These are phyloP conservation scores for Dendronephthya gigantea DNA, from an alignment of 64 coral and sea anemone genomes.

Conservation along the genomic window DNA sequence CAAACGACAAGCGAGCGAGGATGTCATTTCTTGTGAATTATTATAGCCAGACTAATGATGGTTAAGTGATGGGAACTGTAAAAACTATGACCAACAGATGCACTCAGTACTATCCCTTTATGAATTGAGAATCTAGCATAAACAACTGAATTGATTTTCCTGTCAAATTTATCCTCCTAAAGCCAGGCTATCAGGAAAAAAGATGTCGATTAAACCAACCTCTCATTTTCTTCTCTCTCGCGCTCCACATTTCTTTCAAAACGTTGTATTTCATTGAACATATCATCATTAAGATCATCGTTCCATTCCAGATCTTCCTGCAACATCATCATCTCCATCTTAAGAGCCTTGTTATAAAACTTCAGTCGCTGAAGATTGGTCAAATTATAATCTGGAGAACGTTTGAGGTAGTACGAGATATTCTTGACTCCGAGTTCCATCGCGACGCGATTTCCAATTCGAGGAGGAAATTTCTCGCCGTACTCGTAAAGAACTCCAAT, in stretches of 20 bases:
- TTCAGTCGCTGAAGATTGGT: not conserved
- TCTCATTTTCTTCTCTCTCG: not conserved
- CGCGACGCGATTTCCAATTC: not conserved
- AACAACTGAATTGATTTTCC: too few species aligned
- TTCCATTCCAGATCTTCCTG: not conserved
- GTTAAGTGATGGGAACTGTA: too few species aligned
- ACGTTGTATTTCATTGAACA: slow-evolving; percentile 10
- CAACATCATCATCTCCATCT: slow-evolving; percentile 4
- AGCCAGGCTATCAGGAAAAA: too few species aligned
- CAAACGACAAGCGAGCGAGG: too few species aligned
- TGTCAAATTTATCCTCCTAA: too few species aligned
- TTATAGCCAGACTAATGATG: too few species aligned
- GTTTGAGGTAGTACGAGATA: not conserved
- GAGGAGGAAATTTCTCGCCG: not conserved
- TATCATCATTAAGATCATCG: not conserved
- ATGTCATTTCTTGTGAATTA: too few species aligned
- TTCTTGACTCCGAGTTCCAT: not conserved
- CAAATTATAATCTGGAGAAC: not conserved
- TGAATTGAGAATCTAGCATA: too few species aligned
- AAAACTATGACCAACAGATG: too few species aligned
- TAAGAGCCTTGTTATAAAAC: not conserved
- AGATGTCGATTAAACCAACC: too few species aligned
- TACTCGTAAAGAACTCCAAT: not conserved
- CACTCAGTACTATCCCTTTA: too few species aligned
- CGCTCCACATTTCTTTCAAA: not conserved